phyloP scores from a whole-genome alignment of 2,113 vertebrate species.

The Macroglossus sobrinus region DNA sequence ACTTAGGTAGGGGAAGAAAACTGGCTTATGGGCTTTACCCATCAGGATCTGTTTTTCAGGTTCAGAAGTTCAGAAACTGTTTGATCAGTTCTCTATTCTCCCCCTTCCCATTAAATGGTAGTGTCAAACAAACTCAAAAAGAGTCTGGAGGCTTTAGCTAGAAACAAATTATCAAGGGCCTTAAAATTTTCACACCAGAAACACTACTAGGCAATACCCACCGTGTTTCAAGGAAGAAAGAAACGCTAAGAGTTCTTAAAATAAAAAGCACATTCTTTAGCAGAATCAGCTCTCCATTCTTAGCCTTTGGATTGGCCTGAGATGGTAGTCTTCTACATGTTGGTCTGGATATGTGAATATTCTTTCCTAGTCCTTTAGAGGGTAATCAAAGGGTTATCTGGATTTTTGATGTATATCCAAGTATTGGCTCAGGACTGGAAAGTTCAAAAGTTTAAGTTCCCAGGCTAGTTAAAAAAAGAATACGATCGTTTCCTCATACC shows the following conservation, averaged over 20 bases:
- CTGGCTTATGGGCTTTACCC: not conserved
- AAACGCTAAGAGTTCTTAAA: not conserved
- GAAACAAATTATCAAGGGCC: not conserved
- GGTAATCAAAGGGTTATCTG: not conserved
- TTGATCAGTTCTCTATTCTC: not conserved
- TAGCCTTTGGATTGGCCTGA: not conserved
- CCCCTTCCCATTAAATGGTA: not conserved
- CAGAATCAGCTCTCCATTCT: not conserved
- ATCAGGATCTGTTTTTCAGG: not conserved
- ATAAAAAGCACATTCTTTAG: not conserved
- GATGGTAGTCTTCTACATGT: too few relatives aligned
- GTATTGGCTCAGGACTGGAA: not conserved
- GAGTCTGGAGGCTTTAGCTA: not conserved
- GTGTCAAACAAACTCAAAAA: not conserved
- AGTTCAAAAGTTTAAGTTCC: not conserved
- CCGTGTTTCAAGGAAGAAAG: not conserved
- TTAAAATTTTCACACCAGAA: not conserved
- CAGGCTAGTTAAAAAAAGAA: not conserved
- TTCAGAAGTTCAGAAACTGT: not conserved
- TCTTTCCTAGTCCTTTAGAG: not conserved
- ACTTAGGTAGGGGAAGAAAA: not conserved
- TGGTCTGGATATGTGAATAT: not conserved
- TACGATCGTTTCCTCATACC: not conserved
- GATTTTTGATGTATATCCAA: not conserved
- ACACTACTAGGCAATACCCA: not conserved